Conservation (phyloP, 2,113 vertebrate genomes). For the Garra rufa region DNA sequence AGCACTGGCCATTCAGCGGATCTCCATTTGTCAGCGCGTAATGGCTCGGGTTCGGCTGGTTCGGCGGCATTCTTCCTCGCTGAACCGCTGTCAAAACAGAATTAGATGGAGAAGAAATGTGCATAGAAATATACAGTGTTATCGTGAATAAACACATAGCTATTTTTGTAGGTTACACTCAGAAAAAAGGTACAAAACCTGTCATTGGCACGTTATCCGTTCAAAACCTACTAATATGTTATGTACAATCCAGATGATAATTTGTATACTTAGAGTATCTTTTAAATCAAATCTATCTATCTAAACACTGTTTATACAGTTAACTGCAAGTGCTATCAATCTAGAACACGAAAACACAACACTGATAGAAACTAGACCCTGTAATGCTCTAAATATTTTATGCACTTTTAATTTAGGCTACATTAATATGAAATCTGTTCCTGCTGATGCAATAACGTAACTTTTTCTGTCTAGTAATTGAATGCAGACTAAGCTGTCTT, state of each 20-base stretch:
- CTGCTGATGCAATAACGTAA: background rate
- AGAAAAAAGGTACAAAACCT: background rate
- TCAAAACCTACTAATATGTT: background rate
- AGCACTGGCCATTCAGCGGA: constrained; percentile 94
- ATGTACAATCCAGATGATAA: background rate
- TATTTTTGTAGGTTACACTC: too few species aligned
- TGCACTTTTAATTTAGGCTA: background rate
- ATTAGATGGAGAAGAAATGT: constrained; percentile 73
- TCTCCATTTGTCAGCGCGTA: constrained; percentile 93
- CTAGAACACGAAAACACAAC: background rate
- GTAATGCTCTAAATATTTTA: background rate
- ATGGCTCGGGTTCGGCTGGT: constrained; percentile 93
- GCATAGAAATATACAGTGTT: background rate
- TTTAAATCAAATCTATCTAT: too few species aligned
- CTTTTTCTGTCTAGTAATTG: background rate
- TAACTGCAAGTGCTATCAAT: background rate
- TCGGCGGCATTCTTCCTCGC: constrained; percentile 91
- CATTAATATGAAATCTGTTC: background rate
- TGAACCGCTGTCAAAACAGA: constrained; percentile 91
- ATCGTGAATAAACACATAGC: background rate
- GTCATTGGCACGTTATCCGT: background rate
- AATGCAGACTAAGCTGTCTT: background rate
- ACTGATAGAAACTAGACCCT: background rate
- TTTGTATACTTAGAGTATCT: too few species aligned
- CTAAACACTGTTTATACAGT: background rate